Evolutionary conservation across 2,888 invertebrate species (phyloP), one percentile per base, ranked within the genome.

Genomic region (Scaptodrosophila latifasciaeformis): DNA sequence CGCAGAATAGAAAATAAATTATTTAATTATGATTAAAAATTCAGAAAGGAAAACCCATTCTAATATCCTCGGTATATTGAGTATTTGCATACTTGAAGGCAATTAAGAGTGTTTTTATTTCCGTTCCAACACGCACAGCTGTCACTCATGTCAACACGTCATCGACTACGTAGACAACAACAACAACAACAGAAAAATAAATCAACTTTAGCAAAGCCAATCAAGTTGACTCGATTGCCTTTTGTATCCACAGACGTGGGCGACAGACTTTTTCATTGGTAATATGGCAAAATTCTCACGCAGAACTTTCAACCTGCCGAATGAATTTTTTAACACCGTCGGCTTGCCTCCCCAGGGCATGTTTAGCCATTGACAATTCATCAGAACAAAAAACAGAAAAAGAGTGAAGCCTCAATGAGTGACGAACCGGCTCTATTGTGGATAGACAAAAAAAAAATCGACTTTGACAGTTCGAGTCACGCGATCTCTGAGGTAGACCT

Each of bases 271-370:
- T n/a, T n/a, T n/a, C n/a, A n/a, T n/a, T n/a, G n/a, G n/a, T 74
- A 68, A 74, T 77, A 70, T 74, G 77, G 74, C 68, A 48, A 61
- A 70, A 66, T 77, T 77, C 71, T 71, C 78, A 75, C 78, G 75
- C 67, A 70, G 69, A 75, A 75, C 60, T 75, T 75, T 68, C 43
- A 57, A 67, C 69, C 49, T 60, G 60, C 43, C 58, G 51, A 70
- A 70, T 75, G 67, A 75, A 77, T 74, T 77, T 74, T 75, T 75
- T 77, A 75, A 68, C 70, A 68, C 65, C 66, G 61, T 64, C 27
- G 15, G 15, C 15, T 43, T 15, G 24, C 27, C 7, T n/a, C 27
- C 15, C 15, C 13, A 34, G 5, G 34, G 15, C 12, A 34, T 34
- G 34, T 34, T 34, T 1, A 4, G 13, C 37, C 37, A 37, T 37